Base-by-base conservation (phyloP, 2,888 invertebrate genomes). In the Bibio marci region DNA sequence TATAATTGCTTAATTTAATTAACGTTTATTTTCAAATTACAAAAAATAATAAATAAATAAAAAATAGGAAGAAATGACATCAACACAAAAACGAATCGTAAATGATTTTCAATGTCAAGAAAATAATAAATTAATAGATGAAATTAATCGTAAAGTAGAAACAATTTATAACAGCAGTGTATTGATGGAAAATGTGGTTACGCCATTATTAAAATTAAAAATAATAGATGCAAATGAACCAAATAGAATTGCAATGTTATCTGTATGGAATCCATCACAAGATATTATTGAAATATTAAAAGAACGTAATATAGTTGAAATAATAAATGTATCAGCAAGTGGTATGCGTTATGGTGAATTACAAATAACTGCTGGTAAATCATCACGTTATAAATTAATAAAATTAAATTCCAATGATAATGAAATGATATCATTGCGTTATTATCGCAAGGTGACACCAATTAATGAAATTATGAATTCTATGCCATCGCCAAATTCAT, bases 191-290 rank as follows among this genome's bases (percentile, higher is more conserved):
- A 35, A 38, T 10, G 62, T 58, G 41, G 62, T 65, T 1, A 57
- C 63, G 2, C 49, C 56, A 0, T 41, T 67, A 1, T 33, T 62
- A 32, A 64, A 65, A 48, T 52, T 62, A 0, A 50, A 63, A 26
- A 52, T 65, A 0, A 65, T 69, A 46, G 55, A 55, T 33, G 50
- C 48, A 3, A 38, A 39, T 22, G 8, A 28, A 17, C 43, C 49
- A 3, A 44, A 55, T 4, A 51, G 51, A 19, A 53, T 53, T 40
- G 67, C 64, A 4, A 55, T 70, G 50, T 56, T 82, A 46, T 74
- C 76, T 7, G 63, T 83, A 42, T 86, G 85, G 85, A 67, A 71
- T 38, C 78, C 80, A 0, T 65, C 64, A 13, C 76, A 77, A 18
- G 70, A 70, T 3, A 58, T 76, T 13, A 45, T 64, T 12, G 63